Conservation (phyloP, 2,888 invertebrate genomes). For the Machimus atricapillus region DNA sequence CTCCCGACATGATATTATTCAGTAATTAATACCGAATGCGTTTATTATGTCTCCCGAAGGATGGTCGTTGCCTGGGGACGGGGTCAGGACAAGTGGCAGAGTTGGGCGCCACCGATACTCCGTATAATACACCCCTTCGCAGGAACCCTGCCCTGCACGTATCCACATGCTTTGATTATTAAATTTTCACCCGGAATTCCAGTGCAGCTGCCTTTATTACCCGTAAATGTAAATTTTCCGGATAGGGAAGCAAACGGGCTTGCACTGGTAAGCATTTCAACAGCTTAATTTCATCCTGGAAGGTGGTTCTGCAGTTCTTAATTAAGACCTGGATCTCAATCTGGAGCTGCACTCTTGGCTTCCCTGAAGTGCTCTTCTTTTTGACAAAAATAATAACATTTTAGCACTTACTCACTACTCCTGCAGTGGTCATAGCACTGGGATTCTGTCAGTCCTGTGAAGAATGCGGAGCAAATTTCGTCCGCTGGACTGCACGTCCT, state of each 20-base stretch:
- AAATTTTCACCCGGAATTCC: constrained; percentile 20
- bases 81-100: background rate
- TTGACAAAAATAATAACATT: background rate
- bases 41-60: background rate
- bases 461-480: background rate
- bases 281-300: background rate
- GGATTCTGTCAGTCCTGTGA: background rate
- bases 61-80: background rate
- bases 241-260: background rate
- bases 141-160: background rate
- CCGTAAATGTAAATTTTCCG: constrained; percentile 16
- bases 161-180: constrained; percentile 19
- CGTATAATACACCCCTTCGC: background rate
- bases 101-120: background rate
- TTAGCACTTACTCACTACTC: background rate
- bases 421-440: background rate
- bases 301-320: background rate
- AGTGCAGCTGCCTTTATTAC: constrained; percentile 1
- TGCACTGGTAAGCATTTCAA: background rate
- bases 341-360: background rate
- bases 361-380: background rate
- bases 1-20: background rate
- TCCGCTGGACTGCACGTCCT: background rate
- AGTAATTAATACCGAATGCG: constrained; percentile 15
- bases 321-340: background rate